Base-by-base conservation (phyloP, 1,140 invertebrate genomes). In the Zaprionus davidi region DNA sequence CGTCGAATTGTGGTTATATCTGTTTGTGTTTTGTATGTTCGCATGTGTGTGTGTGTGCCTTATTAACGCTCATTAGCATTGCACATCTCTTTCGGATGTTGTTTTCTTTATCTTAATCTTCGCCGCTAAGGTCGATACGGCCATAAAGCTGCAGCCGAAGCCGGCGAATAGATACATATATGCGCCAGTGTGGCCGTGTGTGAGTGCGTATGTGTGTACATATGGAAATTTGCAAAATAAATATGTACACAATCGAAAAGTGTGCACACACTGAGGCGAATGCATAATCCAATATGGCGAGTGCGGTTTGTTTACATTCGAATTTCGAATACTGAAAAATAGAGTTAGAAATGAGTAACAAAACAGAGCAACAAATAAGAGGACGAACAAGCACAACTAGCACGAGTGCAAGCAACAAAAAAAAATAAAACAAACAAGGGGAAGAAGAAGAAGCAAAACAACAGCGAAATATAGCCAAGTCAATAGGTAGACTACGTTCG, bases 401-500 rank as follows among this genome's bases (percentile, higher is more conserved):
- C 13, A 44, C 28, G 28, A 49, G 38, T 71, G 51, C 77, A 83
- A 65, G 17, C 41, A 24, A 22, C 22, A 24, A 44, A 20, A 26
- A 9, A 28, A 26, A n/a, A 55, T 5, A 55, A 6, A 31, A 20
- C 46, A 36, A 57, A 44, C 41, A 75, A 58, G 17, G 20, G n/a
- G 20, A 22, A 22, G 20, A 51, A 20, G 17, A 51, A 28, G 28
- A 38, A 46, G 34, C 41, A 41, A 36, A 58, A 38, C 53, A 76
- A 81, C 41, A 46, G n/a, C 41, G 41, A 77, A 78, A 58, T 62
- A 72, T 67, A 63, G 55, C 77, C 44, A 69, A 77, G 67, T 65
- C 71, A 76, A 76, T 60, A 59, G 68, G 66, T 76, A 83, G 81
- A 78, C 72, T 70, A 66, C 41, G 24, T 38, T 46, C n/a, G 49